These are phyloP conservation scores for Lycocerus yunnanus DNA, from an alignment of 2,888 invertebrate genomes.

Conservation along the genomic window DNA sequence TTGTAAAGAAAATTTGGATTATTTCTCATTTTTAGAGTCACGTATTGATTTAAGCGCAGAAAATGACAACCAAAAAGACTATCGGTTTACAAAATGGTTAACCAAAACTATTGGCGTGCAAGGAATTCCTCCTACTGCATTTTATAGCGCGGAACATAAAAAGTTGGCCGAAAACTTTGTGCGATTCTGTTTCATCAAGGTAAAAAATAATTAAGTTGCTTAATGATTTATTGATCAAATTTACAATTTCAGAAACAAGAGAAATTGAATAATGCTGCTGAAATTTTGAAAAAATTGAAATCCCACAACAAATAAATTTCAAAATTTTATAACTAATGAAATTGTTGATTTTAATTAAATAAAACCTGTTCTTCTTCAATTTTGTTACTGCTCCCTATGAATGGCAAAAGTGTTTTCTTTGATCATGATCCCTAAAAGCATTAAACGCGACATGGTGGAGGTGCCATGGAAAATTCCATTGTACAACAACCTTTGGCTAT, in stretches of 20 bases:
- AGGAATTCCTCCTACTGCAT: conserved; percentile 92
- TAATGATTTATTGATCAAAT: not conserved
- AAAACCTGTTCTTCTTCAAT: not conserved
- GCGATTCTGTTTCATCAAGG: conserved; percentile 95
- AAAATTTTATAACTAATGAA: not conserved
- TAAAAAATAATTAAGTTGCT: conserved; percentile 44
- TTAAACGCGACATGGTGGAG: too few species aligned
- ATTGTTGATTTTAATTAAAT: not conserved
- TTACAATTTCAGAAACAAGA: conserved; percentile 70
- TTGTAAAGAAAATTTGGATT: not conserved
- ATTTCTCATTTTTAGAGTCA: conserved; percentile 56
- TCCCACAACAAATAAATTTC: not conserved
- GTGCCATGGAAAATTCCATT: too few species aligned
- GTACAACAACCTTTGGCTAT: too few species aligned
- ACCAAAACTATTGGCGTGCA: conserved; percentile 89
- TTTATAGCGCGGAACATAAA: conserved; percentile 83
- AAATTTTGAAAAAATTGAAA: conserved; percentile 67
- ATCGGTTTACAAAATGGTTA: conserved; percentile 94
- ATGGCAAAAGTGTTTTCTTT: too few species aligned
- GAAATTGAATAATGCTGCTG: conserved; percentile 67
- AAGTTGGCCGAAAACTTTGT: conserved; percentile 82
- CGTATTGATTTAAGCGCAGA: conserved; percentile 74
- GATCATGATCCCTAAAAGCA: too few species aligned
- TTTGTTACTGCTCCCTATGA: too few species aligned
- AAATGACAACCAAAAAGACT: conserved; percentile 78